phyloP scores from a whole-genome alignment of 2,113 vertebrate species.

The Pundamilia nyererei region DNA sequence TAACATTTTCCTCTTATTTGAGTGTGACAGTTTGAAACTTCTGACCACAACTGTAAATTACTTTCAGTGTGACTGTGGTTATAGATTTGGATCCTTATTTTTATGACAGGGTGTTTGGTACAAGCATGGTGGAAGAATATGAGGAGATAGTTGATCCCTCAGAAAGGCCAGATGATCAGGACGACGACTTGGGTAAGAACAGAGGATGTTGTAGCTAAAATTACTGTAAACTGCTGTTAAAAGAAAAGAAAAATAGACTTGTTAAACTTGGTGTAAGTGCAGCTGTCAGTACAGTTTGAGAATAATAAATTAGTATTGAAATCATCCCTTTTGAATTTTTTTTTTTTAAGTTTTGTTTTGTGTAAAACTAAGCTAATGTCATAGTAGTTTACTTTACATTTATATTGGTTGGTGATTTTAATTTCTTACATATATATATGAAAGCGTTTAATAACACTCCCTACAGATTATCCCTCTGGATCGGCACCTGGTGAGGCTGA shows the following conservation, averaged over 20 bases:
- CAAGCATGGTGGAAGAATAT: constrained; percentile 98
- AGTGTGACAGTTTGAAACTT: not conserved
- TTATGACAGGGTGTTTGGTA: constrained; percentile 86
- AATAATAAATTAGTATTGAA: not conserved
- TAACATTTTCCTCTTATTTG: not conserved
- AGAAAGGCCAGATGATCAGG: constrained; percentile 83
- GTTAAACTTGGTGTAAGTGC: not conserved
- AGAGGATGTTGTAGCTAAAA: constrained; percentile 3
- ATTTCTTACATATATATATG: not conserved
- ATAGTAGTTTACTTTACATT: not conserved
- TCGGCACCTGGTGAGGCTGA: constrained; percentile 76
- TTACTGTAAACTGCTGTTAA: not conserved
- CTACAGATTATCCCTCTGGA: constrained; percentile 83
- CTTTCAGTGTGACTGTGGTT: not conserved
- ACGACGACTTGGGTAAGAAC: constrained; percentile 86
- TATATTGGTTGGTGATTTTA: not conserved
- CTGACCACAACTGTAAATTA: not conserved
- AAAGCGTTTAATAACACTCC: not conserved
- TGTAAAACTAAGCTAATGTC: not conserved
- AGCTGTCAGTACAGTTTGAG: not conserved
- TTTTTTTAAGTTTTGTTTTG: not conserved
- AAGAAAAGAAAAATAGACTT: not conserved
- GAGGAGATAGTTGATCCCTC: constrained; percentile 90
- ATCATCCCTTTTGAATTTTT: not conserved
- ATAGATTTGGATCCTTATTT: not conserved